Percentiles rank a stretch among this genome's conserved stretches.
Conservation (phyloP, 2,888 invertebrate genomes). For the Eledone cirrhosa region DNA sequence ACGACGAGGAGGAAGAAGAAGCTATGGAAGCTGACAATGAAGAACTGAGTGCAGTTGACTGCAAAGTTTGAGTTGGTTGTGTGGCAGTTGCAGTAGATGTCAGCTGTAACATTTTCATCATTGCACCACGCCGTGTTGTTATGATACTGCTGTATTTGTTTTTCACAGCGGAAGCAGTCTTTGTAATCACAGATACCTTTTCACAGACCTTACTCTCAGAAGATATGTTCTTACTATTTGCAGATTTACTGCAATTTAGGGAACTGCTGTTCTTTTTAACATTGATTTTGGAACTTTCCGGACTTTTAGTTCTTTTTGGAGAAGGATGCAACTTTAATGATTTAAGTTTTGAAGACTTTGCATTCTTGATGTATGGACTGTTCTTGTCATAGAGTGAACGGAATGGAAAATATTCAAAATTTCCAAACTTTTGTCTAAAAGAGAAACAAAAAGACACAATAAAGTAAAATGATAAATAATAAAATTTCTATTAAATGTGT, state of each 20-base stretch:
- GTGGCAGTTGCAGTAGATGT: not conserved
- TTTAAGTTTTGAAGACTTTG: conserved; percentile 26
- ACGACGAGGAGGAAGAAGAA: too few species aligned
- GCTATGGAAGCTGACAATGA: too few species aligned
- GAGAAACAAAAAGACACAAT: not conserved
- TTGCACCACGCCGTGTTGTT: conserved; percentile 37
- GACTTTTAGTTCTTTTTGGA: conserved; percentile 21
- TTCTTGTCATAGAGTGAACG: conserved; percentile 73
- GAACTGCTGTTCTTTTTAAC: conserved; percentile 7
- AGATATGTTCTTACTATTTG: not conserved
- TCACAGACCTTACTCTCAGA: conserved; percentile 34
- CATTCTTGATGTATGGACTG: conserved; percentile 37
- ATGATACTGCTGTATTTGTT: conserved; percentile 57
- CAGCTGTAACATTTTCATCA: conserved; percentile 31
- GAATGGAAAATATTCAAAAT: conserved; percentile 78
- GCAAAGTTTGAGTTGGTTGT: not conserved
- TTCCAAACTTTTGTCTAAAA: conserved; percentile 74
- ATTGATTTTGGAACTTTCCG: not conserved
- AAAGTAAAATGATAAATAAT: not conserved
- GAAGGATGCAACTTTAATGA: conserved; percentile 9
- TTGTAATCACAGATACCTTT: conserved; percentile 41
- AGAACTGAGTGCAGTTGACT: not conserved
- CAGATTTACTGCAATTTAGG: not conserved
- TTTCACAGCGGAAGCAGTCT: conserved; percentile 57
- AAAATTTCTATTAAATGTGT: not conserved